Evolutionary conservation across 2,888 invertebrate genomes (phyloP).

Genomic region (Nomada fabriciana): DNA sequence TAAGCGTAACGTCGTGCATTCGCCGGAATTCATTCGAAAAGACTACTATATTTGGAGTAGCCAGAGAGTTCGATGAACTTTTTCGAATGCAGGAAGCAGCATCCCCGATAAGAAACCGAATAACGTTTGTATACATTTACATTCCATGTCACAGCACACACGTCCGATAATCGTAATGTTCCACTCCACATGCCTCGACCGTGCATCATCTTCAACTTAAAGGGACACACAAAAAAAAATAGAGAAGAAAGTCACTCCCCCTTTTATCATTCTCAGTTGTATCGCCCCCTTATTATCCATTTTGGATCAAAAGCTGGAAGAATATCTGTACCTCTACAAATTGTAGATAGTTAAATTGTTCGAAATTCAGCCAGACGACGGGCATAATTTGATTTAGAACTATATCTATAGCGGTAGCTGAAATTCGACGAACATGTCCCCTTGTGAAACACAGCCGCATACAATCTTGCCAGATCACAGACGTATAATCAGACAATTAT

Average conservation of each 20-base stretch:
- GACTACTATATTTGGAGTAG: background rate
- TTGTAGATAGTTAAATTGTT: background rate
- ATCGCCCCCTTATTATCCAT: no score
- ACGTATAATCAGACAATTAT: conserved; percentile 75
- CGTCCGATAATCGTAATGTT: background rate
- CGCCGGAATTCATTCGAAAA: background rate
- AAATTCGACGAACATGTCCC: conserved; percentile 41
- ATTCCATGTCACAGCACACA: background rate
- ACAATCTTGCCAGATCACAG: conserved; percentile 60
- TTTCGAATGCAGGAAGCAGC: conserved; percentile 12
- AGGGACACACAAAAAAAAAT: background rate
- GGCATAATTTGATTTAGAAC: background rate
- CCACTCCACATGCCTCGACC: background rate
- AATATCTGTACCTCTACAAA: no score
- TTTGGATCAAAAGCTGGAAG: no score
- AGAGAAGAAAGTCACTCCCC: no score
- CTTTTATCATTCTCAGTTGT: no score
- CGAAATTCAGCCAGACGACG: background rate
- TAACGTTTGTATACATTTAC: background rate
- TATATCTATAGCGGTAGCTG: conserved; percentile 5
- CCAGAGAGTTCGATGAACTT: conserved; percentile 11
- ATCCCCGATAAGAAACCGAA: background rate
- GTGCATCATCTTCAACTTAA: background rate
- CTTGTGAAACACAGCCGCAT: conserved; percentile 18
- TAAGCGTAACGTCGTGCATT: background rate